phyloP scores from a whole-genome alignment of 2,113 vertebrate species.

The Steatornis caripensis region DNA sequence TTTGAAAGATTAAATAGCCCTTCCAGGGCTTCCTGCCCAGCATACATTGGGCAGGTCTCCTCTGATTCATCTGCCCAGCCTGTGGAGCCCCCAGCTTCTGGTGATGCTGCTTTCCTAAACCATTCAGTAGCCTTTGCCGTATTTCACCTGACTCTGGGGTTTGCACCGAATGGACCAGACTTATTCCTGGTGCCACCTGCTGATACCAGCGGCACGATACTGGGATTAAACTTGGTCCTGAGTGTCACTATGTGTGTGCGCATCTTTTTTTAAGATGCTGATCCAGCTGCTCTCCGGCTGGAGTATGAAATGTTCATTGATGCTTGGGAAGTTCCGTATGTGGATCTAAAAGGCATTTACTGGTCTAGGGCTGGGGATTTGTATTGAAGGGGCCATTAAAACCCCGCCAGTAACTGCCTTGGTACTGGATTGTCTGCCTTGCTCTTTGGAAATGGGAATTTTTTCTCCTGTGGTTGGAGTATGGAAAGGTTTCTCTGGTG shows the following conservation, averaged over 20 bases:
- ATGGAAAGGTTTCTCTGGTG: not conserved
- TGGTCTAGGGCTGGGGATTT: not conserved
- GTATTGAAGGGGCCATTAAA: not conserved
- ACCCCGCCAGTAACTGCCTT: constrained; percentile 31
- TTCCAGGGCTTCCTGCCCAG: not conserved
- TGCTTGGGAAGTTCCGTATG: not conserved
- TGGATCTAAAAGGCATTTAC: constrained; percentile 25
- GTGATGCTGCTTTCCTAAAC: not conserved
- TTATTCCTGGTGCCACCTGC: not conserved
- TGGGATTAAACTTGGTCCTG: not conserved
- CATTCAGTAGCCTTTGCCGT: constrained; percentile 52
- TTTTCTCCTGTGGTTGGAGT: not conserved
- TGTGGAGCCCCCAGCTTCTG: not conserved
- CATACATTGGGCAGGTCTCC: not conserved
- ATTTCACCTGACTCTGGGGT: not conserved
- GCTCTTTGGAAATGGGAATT: not conserved
- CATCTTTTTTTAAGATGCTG: not conserved
- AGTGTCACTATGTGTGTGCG: not conserved
- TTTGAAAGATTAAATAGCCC: not conserved
- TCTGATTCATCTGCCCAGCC: not conserved
- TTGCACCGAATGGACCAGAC: constrained; percentile 15
- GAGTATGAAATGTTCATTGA: not conserved
- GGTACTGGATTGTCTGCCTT: not conserved
- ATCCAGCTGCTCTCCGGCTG: not conserved
- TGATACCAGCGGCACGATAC: not conserved